A percentile compares a stretch with the other conserved stretches of the same genome.
These are phyloP conservation scores for Furcula furcula DNA, from an alignment of 2,888 invertebrate species.

Conservation along the genomic window DNA sequence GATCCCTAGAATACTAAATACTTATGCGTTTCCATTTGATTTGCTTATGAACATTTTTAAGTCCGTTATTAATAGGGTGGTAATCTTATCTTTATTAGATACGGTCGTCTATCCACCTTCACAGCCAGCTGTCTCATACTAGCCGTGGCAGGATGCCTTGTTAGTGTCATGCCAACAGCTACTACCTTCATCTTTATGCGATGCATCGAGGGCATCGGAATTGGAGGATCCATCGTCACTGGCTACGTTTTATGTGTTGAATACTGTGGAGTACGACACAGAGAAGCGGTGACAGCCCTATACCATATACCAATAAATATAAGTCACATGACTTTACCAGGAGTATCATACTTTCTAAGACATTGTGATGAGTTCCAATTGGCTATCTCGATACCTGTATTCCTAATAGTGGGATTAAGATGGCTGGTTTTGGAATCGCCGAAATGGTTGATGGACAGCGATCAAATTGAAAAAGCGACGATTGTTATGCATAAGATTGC, in stretches of 20 bases:
- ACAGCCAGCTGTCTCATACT: constrained; percentile 37
- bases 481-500: constrained; percentile 50
- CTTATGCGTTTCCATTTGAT: no score
- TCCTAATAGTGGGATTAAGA: constrained; percentile 36
- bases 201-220: constrained; percentile 55
- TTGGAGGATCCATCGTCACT: constrained; percentile 59
- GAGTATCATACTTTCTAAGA: constrained; percentile 55
- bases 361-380: constrained; percentile 54
- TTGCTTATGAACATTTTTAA: no score
- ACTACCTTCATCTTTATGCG: constrained; percentile 47
- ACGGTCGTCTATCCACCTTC: constrained; percentile 49
- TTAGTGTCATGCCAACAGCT: constrained; percentile 46
- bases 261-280: constrained; percentile 47
- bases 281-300: constrained; percentile 54
- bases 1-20: no score
- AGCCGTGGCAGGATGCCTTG: constrained; percentile 45
- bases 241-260: constrained; percentile 57
- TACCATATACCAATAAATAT: constrained; percentile 59
- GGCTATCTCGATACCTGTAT: constrained; percentile 54
- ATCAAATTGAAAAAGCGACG: constrained; percentile 39
- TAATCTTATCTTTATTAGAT: no score
- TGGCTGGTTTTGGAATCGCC: constrained; percentile 58
- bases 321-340: constrained; percentile 52
- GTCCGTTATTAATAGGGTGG: no score
- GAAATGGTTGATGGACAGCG: constrained; percentile 63